These are phyloP conservation scores for Chaenocephalus aceratus DNA, from an alignment of 2,113 vertebrate genomes.

Conservation along the genomic window DNA sequence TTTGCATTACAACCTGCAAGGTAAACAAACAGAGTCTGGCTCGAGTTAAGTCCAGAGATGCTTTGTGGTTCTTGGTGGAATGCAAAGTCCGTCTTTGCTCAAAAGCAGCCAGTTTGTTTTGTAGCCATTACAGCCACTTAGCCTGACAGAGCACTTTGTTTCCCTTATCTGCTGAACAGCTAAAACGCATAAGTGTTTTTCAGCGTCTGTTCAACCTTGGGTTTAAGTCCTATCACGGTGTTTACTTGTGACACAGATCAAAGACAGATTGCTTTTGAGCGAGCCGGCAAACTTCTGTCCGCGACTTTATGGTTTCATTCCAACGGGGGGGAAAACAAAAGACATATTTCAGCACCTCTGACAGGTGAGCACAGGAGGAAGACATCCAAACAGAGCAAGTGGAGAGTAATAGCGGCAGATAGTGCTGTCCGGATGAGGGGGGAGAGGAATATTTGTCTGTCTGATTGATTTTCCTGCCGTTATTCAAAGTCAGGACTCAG, in stretches of 20 bases:
- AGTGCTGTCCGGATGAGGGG: slow-evolving; percentile 10
- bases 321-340: slow-evolving; percentile 28
- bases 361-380: slow-evolving; percentile 58
- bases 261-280: slow-evolving; percentile 66
- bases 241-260: slow-evolving; percentile 72
- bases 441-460: slow-evolving; percentile 24
- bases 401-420: slow-evolving; percentile 37
- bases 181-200: slow-evolving; percentile 64
- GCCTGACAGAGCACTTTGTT: slow-evolving; percentile 71
- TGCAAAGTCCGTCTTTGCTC: slow-evolving; percentile 57
- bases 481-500: slow-evolving; percentile 32
- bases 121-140: slow-evolving; percentile 77
- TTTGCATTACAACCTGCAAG: slow-evolving; percentile 69
- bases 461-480: slow-evolving; percentile 36
- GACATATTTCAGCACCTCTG: slow-evolving; percentile 51
- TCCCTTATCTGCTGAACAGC: slow-evolving; percentile 69
- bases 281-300: slow-evolving; percentile 16
- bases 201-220: slow-evolving; percentile 61
- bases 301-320: slow-evolving; percentile 59
- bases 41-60: slow-evolving; percentile 63
- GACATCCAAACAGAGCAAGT: slow-evolving; percentile 36
- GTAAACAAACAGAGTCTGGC: slow-evolving; percentile 67
- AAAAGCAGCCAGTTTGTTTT: slow-evolving; percentile 68
- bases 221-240: slow-evolving; percentile 62
- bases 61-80: slow-evolving; percentile 67